Conservation (phyloP, 2,888 invertebrate genomes). For the Pristionchus exspectatus region DNA sequence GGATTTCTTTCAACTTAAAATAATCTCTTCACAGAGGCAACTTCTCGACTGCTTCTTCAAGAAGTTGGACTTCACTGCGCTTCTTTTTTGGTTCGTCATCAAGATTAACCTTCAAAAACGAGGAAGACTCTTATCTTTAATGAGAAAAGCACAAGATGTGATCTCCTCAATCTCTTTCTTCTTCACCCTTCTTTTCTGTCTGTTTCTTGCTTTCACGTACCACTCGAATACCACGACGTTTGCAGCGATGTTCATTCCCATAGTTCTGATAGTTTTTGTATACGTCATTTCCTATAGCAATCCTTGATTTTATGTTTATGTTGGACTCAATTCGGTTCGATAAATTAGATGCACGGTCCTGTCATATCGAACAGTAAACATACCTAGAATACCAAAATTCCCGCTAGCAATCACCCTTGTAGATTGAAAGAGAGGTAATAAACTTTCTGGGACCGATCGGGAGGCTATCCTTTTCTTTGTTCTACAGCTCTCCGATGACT, state of each 20-base stretch:
- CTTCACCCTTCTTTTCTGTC: not conserved
- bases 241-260: not conserved
- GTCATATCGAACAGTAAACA: too few relatives aligned
- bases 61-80: not conserved
- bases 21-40: not conserved
- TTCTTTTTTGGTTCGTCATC: not conserved
- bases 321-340: not conserved
- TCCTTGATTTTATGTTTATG: not conserved
- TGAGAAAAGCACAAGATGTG: not conserved
- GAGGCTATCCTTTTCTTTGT: too few relatives aligned
- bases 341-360: not conserved
- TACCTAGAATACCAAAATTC: too few relatives aligned
- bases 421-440: too few relatives aligned
- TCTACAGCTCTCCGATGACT: too few relatives aligned
- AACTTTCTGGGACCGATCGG: too few relatives aligned
- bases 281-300: not conserved
- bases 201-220: not conserved
- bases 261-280: not conserved
- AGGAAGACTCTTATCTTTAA: not conserved
- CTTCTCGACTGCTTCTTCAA: not conserved
- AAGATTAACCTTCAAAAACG: not conserved
- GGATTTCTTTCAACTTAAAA: too few relatives aligned
- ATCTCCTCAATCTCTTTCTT: not conserved
- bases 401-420: too few relatives aligned
- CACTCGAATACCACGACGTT: not conserved